phyloP scores from a whole-genome alignment of 2,113 vertebrate genomes.

The Xyrauchen texanus region DNA sequence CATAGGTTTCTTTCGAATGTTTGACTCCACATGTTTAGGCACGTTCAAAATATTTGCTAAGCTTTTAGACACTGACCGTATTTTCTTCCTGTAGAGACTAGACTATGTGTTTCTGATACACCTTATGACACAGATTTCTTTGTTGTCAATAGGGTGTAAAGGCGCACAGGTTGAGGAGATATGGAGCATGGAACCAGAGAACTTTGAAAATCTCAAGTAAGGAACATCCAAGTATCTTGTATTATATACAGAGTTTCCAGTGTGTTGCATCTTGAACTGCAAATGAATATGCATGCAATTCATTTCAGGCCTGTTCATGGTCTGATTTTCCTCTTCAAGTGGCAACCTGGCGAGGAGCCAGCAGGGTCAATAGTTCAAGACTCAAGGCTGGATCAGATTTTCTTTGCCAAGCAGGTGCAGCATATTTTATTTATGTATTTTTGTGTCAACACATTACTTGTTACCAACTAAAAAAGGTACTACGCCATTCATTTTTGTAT shows the following conservation, averaged over 20 bases:
- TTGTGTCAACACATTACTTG: conserved; percentile 24
- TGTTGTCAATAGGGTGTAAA: conserved; percentile 82
- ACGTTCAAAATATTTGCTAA: no score
- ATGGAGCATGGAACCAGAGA: conserved; percentile 97
- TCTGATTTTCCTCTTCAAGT: conserved; percentile 98
- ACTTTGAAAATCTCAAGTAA: conserved; percentile 96
- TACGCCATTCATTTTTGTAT: background rate
- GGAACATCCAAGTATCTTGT: conserved; percentile 12
- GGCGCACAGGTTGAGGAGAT: conserved; percentile 98
- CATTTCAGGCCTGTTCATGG: conserved; percentile 93
- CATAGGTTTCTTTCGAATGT: no score
- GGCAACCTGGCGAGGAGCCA: conserved; percentile 97
- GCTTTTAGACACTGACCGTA: no score
- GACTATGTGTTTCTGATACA: no score
- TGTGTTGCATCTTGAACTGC: background rate
- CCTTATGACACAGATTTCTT: background rate
- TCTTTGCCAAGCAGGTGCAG: conserved; percentile 97
- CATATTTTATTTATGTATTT: background rate
- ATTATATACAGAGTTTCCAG: background rate
- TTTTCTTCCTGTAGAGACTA: no score
- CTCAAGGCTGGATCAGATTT: conserved; percentile 94
- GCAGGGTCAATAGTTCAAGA: conserved; percentile 97
- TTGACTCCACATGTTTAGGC: no score
- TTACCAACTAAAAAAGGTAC: no score
- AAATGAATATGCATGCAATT: background rate